Conservation (phyloP, 2,888 invertebrate species). For the Drosophila mimetica region DNA sequence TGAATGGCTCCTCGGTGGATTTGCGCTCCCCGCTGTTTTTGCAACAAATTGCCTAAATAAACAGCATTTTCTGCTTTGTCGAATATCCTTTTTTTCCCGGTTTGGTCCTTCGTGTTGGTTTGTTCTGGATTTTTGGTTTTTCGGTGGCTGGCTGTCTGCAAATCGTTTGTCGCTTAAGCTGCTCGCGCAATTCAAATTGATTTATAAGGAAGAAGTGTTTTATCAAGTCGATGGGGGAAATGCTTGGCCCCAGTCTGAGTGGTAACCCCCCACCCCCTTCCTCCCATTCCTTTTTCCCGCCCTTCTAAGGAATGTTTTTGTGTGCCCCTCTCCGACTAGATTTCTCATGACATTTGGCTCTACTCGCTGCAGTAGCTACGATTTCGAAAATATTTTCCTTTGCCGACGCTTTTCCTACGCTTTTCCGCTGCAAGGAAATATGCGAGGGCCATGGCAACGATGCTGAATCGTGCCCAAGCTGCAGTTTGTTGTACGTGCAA, state of each 20-base stretch:
- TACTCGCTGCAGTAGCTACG: slow-evolving; percentile 32
- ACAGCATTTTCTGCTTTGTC: slow-evolving; percentile 51
- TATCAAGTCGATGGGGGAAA: slow-evolving; percentile 41
- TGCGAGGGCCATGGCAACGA: slow-evolving; percentile 44
- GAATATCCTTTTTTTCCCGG: slow-evolving; percentile 28
- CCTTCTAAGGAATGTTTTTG: slow-evolving; percentile 36
- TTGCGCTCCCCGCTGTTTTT: not conserved
- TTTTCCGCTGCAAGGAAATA: slow-evolving; percentile 48
- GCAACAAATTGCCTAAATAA: slow-evolving; percentile 52
- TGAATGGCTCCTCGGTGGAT: not conserved
- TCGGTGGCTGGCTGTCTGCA: slow-evolving; percentile 20
- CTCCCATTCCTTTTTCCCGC: not conserved
- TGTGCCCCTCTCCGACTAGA: slow-evolving; percentile 37
- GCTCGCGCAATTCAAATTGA: slow-evolving; percentile 61
- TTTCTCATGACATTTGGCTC: slow-evolving; percentile 61
- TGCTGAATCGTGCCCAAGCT: slow-evolving; percentile 64
- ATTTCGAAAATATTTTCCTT: slow-evolving; percentile 56
- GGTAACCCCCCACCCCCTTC: not conserved
- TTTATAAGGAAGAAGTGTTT: slow-evolving; percentile 57
- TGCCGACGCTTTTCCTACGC: slow-evolving; percentile 25
- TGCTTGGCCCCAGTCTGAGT: slow-evolving; percentile 11
- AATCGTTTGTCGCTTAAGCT: slow-evolving; percentile 50
- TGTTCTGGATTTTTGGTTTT: slow-evolving; percentile 19
- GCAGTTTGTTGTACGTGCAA: slow-evolving; percentile 68
- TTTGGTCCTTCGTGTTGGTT: slow-evolving; percentile 9